These are phyloP conservation scores for Pluvialis apricaria DNA, from an alignment of 2,113 vertebrate genomes.

Conservation along the genomic window DNA sequence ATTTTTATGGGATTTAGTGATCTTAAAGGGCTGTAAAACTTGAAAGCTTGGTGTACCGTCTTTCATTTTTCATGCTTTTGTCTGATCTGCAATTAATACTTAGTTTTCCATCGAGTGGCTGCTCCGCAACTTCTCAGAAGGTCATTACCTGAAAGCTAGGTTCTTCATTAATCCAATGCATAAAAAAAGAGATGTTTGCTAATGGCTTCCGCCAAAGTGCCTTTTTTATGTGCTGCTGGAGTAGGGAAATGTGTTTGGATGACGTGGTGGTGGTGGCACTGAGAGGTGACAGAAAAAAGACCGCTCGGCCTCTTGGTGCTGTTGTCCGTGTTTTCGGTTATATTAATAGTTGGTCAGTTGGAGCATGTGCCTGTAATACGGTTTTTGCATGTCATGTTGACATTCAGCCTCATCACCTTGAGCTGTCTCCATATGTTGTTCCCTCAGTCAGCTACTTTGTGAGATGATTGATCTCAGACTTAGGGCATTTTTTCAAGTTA, in stretches of 20 bases:
- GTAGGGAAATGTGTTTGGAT: background rate
- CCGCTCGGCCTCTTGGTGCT: fast-evolving
- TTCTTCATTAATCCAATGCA: background rate
- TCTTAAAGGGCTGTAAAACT: background rate
- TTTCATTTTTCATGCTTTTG: background rate
- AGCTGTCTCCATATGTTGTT: background rate
- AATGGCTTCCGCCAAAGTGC: background rate
- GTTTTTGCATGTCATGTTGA: background rate
- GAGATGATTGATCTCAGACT: slow-evolving; percentile 35
- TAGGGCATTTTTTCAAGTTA: slow-evolving; percentile 30
- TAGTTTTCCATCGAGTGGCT: background rate
- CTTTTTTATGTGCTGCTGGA: background rate
- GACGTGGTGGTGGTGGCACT: fast-evolving
- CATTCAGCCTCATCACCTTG: background rate
- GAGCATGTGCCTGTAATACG: background rate
- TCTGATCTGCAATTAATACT: background rate
- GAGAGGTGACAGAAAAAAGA: background rate
- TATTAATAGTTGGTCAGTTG: background rate
- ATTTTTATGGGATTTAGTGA: background rate
- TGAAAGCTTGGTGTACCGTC: background rate
- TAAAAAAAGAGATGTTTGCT: background rate
- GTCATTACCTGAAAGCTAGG: background rate
- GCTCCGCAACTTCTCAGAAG: background rate
- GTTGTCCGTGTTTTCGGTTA: background rate
- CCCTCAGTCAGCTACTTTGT: slow-evolving; percentile 6